These are phyloP conservation scores for Neocrepidodera transversa DNA, from an alignment of 2,888 invertebrate genomes.

Conservation along the genomic window DNA sequence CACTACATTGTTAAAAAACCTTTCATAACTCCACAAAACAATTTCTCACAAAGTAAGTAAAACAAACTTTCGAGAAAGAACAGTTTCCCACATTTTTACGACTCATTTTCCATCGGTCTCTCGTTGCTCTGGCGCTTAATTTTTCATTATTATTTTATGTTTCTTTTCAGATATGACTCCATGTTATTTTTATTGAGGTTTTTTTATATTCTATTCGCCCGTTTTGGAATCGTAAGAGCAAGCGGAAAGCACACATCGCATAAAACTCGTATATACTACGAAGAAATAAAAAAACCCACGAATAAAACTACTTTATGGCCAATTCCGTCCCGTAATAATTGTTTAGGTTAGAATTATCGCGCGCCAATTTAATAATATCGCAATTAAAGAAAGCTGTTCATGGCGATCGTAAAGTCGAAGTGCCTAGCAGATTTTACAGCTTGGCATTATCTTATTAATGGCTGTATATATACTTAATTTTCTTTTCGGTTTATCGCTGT, in stretches of 20 bases:
- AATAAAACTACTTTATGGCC: conserved; percentile 4
- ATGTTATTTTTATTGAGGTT: not conserved
- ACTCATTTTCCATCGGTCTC: not conserved
- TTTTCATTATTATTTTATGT: conserved; percentile 5
- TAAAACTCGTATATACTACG: conserved; percentile 1
- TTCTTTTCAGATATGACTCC: not conserved
- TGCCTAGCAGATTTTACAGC: conserved; percentile 47
- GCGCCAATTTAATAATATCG: conserved; percentile 45
- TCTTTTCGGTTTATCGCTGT: conserved; percentile 20
- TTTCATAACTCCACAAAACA: too few species aligned
- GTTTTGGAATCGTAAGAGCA: not conserved
- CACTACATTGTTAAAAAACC: too few species aligned
- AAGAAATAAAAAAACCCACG: not conserved
- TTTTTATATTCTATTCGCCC: not conserved
- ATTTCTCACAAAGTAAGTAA: too few species aligned
- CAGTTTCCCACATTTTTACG: not conserved
- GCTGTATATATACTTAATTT: conserved; percentile 32
- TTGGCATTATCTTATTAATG: conserved; percentile 41
- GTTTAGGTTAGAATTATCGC: conserved; percentile 29
- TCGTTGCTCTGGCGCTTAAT: conserved; percentile 1
- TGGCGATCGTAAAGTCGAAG: conserved; percentile 43
- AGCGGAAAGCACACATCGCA: conserved; percentile 5
- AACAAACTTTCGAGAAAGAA: too few species aligned
- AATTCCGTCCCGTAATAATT: conserved; percentile 31
- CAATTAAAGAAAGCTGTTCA: conserved; percentile 48